Base-by-base conservation (phyloP, 2,113 vertebrate genomes). In the Platysternon megacephalum region DNA sequence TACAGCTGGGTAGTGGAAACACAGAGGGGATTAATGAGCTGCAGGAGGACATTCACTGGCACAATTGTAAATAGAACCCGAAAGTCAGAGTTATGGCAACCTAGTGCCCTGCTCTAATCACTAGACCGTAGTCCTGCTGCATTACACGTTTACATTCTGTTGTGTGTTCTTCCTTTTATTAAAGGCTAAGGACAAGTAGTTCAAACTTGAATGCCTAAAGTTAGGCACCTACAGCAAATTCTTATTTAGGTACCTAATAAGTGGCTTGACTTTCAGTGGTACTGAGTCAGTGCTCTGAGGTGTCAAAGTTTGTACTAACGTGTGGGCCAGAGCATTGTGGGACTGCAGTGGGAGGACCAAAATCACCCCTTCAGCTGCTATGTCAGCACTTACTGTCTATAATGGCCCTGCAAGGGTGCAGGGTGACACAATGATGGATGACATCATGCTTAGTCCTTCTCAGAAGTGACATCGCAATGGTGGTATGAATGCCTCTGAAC, bases 111-210 rank as follows among this genome's bases (percentile, higher is more conserved):
- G 76, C 95, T 78, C 42, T 29, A 44, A 14, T 78, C 42, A 78
- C 44, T 26, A 28, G 21, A 39, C 10, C 6, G 4, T 78, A 12
- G 13, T 28, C 74, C 10, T 32, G 14, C 22, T 76, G 44, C 44
- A 72, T 56, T 56, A 39, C 0, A 0, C 58, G 12, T 51, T 44
- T n/a, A 28, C 14, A 11, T 32, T 58, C 22, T 48, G 32, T 32
- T 68, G 29, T 68, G 58, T 35, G 6, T 76, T 44, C 42, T 76
- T 42, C 11, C 74, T 28, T 76, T 76, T 76, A 28, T 76, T 76
- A 26, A 24, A 76, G 24, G 26, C 12, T 28, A 46, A 76, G 42
- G 26, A 44, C 42, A 42, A 12, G 24, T 28, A 7, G 42, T 44
- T 76, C 74, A 44, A 76, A 76, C 74, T 46, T 46, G 42, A 44